Evolutionary conservation across 2,888 invertebrate species (phyloP).

Genomic region (Sisyra terminalis): DNA sequence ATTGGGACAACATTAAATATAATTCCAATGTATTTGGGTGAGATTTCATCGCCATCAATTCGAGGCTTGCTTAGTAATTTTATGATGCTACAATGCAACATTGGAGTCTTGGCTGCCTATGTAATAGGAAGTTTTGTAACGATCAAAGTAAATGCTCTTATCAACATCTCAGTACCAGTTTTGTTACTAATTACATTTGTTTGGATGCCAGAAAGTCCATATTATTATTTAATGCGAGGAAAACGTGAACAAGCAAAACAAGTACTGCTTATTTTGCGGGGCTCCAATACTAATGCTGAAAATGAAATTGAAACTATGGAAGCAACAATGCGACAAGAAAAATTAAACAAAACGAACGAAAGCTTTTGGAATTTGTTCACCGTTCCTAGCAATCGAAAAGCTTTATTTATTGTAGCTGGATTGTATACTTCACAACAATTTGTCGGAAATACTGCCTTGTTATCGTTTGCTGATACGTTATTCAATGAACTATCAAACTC

Average conservation of each 20-base stretch:
- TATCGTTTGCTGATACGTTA: no score
- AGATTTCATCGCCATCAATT: constrained; percentile 13
- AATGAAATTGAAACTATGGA: no score
- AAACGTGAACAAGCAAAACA: neutral
- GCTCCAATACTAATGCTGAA: neutral
- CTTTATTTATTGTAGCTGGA: no score
- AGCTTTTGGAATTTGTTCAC: no score
- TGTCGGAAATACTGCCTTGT: no score
- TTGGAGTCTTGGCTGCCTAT: constrained; percentile 9
- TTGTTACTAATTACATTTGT: constrained; percentile 11
- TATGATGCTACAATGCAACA: constrained; percentile 10
- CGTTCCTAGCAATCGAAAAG: no score
- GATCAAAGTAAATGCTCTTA: constrained; percentile 8
- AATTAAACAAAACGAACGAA: no score
- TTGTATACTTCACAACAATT: no score
- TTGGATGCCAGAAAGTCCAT: constrained; percentile 14
- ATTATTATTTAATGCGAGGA: constrained; percentile 11
- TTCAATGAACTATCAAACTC: no score
- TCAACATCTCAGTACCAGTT: constrained; percentile 11
- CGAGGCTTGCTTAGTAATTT: constrained; percentile 12
- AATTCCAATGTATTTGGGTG: constrained; percentile 22
- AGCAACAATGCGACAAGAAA: no score
- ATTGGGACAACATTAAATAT: constrained; percentile 18
- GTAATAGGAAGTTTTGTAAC: constrained; percentile 12
- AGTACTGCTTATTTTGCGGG: constrained; percentile 4